phyloP scores from a whole-genome alignment of 2,797 vertebrate species.

The Phalloptychus januarius region DNA sequence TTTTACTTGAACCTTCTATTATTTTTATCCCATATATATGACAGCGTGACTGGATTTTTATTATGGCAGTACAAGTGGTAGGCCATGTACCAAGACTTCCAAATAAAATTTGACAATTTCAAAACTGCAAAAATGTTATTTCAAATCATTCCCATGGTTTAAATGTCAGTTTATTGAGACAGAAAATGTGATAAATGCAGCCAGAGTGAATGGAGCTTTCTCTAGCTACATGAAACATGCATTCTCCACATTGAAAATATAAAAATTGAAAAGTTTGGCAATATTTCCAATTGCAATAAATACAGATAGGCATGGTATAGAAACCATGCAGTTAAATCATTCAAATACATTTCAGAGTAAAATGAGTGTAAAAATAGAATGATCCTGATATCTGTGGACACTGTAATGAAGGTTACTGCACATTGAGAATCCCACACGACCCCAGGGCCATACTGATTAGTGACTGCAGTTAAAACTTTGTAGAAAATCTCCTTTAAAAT shows the following conservation, averaged over 20 bases:
- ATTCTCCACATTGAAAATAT: not conserved
- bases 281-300: not conserved
- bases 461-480: not conserved
- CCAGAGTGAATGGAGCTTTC: not conserved
- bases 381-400: not conserved
- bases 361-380: not conserved
- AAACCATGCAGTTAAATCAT: not conserved
- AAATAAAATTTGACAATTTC: not conserved
- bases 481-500: not conserved
- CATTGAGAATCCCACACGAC: not conserved
- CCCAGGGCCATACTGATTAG: not conserved
- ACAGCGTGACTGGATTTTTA: not conserved
- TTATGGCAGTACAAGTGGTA: not conserved
- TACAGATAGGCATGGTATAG: not conserved
- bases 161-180: not conserved
- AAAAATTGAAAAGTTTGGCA: not conserved
- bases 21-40: not conserved
- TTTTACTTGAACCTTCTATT: not conserved
- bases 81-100: not conserved
- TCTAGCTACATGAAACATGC: not conserved
- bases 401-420: not conserved
- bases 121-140: not conserved
- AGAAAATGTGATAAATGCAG: not conserved
- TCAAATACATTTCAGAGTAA: not conserved
- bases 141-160: not conserved